These are phyloP conservation scores for Pachyramphus minor DNA, from an alignment of 2,113 vertebrate genomes.

Conservation along the genomic window DNA sequence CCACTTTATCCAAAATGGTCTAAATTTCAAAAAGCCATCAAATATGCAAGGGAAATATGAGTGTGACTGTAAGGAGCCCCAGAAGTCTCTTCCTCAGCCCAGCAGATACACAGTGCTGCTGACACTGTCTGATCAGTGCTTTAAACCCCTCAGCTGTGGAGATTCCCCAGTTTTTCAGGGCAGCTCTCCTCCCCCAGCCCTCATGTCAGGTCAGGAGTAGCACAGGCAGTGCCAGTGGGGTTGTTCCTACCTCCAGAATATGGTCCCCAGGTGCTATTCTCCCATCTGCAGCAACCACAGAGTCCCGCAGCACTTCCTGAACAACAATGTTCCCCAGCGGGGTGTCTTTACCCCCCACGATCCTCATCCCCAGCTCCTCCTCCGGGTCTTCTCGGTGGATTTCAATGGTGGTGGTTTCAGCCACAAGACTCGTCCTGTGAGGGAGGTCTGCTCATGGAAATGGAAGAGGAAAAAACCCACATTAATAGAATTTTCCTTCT, in stretches of 20 bases:
- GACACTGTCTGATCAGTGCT: not conserved
- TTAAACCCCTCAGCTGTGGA: not conserved
- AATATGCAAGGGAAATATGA: not conserved
- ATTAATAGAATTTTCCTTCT: not conserved
- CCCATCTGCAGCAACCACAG: constrained; percentile 79
- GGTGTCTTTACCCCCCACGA: constrained; percentile 91
- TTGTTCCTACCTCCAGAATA: constrained; percentile 83
- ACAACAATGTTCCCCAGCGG: constrained; percentile 89
- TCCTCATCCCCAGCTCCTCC: constrained; percentile 85
- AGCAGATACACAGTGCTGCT: not conserved
- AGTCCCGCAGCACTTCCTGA: constrained; percentile 85
- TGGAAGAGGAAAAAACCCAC: not conserved
- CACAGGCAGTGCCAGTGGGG: not conserved
- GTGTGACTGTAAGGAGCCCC: not conserved
- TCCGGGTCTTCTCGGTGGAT: constrained; percentile 81
- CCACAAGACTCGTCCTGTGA: constrained; percentile 84
- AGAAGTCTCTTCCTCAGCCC: not conserved
- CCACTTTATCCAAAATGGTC: not conserved
- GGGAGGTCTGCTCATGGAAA: constrained; percentile 73
- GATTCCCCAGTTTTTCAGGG: not conserved
- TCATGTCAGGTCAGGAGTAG: not conserved
- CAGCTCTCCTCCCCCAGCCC: not conserved
- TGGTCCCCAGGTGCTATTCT: constrained; percentile 89
- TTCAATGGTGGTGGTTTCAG: constrained; percentile 83
- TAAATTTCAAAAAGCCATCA: not conserved